Conservation (phyloP, 2,797 vertebrate genomes). For the Pitangus sulphuratus region DNA sequence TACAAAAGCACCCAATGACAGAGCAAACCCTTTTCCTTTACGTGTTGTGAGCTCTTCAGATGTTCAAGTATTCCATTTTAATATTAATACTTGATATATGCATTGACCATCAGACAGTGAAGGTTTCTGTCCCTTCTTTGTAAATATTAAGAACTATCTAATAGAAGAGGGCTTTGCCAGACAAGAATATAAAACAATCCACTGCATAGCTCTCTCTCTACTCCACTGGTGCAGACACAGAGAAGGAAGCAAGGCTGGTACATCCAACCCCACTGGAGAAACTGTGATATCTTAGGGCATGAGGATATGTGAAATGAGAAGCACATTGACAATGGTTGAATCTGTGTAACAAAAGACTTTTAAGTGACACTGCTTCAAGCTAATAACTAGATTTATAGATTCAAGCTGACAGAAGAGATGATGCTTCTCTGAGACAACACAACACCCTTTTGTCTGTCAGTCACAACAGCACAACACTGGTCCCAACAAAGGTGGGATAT, state of each 20-base stretch:
- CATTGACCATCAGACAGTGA: neutral
- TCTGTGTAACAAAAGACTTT: neutral
- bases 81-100: neutral
- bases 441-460: neutral
- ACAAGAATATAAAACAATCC: neutral
- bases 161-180: neutral
- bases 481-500: no score
- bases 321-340: neutral
- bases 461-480: neutral
- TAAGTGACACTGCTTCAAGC: neutral
- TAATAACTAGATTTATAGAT: neutral
- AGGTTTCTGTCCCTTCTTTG: neutral
- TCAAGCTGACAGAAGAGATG: neutral
- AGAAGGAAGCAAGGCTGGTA: neutral
- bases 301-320: neutral
- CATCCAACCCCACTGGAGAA: neutral
- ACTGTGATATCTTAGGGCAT: neutral
- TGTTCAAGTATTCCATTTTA: neutral
- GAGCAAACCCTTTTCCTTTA: neutral
- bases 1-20: neutral
- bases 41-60: neutral
- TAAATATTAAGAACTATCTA: neutral
- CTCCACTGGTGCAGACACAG: neutral
- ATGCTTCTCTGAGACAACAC: neutral
- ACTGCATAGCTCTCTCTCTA: neutral